Base-by-base conservation (phyloP, 2,888 invertebrate species). In the Amphipyra tragopoginis region DNA sequence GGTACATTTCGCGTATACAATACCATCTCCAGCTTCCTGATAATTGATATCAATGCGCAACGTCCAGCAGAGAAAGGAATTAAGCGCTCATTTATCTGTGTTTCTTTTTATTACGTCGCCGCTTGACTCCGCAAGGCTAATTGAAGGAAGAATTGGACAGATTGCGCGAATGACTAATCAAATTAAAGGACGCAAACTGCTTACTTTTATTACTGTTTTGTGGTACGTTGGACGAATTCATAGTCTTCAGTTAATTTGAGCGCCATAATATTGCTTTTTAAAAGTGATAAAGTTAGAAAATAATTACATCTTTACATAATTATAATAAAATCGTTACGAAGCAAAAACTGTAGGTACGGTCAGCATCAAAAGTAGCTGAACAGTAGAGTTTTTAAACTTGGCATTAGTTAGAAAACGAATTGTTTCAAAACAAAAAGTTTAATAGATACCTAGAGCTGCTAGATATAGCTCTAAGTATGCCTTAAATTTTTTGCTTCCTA, bases 1-100 rank as follows among this genome's bases (percentile, higher is more conserved):
- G 88, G 90, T 87, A 92, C 92, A 90, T 90, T 91, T 90, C 88
- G 85, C 85, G 85, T 86, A 87, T 86, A 85, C 83, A 87, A 86
- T 85, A 84, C 81, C 81, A 84, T 85, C 86, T 81, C 81, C 79
- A 78, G 86, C 86, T 87, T 86, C 85, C 88, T 89, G 87, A 92
- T 93, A 93, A 93, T 93, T 94, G 92, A 92, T 93, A 93, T 91
- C 93, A 92, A 93, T 91, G 91, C 86, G 83, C 83, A 80, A 81
- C 84, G 84, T 87, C 87, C 88, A 85, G 81, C 81, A 77, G 87
- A 75, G 83, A 87, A 85, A 83, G 81, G 85, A 88, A 91, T 91
- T 90, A 90, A 89, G 83, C 84, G 80, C 79, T 82, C 86, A 84
- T 88, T 87, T 88, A 83, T 89, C 83, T 88, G 82, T 80, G 80